These are phyloP conservation scores for Anoplopoma fimbria DNA, from an alignment of 2,113 vertebrate genomes.

Conservation along the genomic window DNA sequence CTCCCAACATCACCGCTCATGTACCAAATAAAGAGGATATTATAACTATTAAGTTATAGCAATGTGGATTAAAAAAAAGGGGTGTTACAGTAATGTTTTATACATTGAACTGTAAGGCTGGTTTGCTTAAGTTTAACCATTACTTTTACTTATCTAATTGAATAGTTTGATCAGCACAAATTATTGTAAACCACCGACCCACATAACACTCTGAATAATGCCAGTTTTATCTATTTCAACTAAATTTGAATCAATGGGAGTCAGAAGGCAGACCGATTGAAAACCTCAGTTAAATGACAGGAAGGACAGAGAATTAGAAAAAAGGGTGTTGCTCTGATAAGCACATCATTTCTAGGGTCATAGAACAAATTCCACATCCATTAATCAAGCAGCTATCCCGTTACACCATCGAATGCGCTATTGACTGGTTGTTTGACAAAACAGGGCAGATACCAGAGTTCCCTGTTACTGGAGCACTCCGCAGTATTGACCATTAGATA, in stretches of 20 bases:
- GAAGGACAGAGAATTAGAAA: not conserved
- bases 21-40: not conserved
- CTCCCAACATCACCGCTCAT: not conserved
- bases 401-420: slow-evolving; percentile 4
- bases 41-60: not conserved
- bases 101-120: not conserved
- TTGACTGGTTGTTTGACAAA: slow-evolving; percentile 14
- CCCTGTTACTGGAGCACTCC: slow-evolving; percentile 10
- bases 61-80: too few species aligned
- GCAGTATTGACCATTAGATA: slow-evolving; percentile 46
- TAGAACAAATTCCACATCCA: slow-evolving; percentile 47
- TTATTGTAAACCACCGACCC: not conserved
- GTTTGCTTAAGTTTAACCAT: not conserved
- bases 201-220: not conserved
- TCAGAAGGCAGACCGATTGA: not conserved
- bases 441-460: slow-evolving; percentile 5
- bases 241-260: not conserved
- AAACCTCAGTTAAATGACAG: not conserved
- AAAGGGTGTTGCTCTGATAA: slow-evolving; percentile 22
- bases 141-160: not conserved
- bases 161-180: not conserved
- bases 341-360: slow-evolving; percentile 27
- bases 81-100: not conserved
- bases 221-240: not conserved
- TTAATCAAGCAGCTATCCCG: slow-evolving; percentile 19